Conservation (phyloP, 2,797 vertebrate species). For the Eremophila alpestris region DNA sequence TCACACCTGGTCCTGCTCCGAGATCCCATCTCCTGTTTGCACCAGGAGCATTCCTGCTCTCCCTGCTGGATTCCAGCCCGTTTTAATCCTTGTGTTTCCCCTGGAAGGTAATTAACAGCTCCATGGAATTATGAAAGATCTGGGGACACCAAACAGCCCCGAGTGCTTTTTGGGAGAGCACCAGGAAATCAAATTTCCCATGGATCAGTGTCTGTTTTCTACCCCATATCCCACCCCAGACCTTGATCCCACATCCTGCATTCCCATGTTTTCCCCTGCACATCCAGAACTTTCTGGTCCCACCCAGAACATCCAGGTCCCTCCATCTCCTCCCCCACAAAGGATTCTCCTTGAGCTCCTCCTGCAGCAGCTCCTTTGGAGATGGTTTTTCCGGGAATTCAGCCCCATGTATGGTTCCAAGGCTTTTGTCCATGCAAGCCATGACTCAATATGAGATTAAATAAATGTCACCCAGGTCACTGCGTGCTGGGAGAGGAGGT, state of each 20-base stretch:
- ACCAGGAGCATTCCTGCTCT: background rate
- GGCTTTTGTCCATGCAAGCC: background rate
- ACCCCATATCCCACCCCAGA: background rate
- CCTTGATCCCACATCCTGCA: background rate
- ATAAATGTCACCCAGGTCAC: background rate
- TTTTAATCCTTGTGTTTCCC: fast-evolving
- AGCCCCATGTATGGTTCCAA: background rate
- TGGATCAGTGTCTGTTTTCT: fast-evolving
- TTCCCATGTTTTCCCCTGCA: background rate
- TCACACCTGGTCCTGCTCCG: background rate
- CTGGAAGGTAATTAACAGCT: background rate
- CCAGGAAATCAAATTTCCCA: background rate
- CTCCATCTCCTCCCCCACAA: background rate
- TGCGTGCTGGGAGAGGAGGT: fast-evolving
- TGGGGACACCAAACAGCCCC: background rate
- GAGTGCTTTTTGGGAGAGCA: background rate
- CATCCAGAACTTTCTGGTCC: background rate
- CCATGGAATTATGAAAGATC: background rate
- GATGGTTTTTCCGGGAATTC: background rate
- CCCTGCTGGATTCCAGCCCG: background rate
- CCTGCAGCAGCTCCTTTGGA: background rate
- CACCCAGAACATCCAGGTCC: fast-evolving
- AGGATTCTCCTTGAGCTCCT: background rate
- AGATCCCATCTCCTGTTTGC: background rate
- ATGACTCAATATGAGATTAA: background rate